A percentile compares a stretch with the other conserved stretches of the same genome.
Evolutionary conservation across 2,113 vertebrate genomes (phyloP).

Genomic region (Mormyrus iriodes): DNA sequence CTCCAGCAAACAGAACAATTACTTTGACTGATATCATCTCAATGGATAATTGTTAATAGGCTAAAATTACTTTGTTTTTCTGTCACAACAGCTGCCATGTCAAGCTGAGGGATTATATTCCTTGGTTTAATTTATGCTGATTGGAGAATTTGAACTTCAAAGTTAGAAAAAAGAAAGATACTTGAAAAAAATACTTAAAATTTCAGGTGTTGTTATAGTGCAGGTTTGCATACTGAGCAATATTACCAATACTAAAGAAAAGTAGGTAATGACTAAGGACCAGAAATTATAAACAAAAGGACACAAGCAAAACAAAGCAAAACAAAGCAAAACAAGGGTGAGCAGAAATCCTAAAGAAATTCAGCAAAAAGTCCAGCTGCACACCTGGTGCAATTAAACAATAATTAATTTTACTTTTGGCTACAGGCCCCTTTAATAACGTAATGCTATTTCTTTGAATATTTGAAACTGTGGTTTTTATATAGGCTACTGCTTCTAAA

Average conservation of each 20-base stretch:
- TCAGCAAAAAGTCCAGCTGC: not conserved
- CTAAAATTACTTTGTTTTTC: slow-evolving; percentile 25
- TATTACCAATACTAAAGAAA: not conserved
- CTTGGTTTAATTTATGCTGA: not conserved
- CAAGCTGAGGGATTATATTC: not conserved
- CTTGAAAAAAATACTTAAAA: not conserved
- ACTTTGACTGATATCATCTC: slow-evolving; percentile 35
- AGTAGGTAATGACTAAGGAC: not conserved
- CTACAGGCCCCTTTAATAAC: not conserved
- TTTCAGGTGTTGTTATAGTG: not conserved
- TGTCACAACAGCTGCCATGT: slow-evolving; percentile 1
- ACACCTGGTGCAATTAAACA: not conserved
- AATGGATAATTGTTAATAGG: slow-evolving; percentile 28
- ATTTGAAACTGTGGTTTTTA: not conserved
- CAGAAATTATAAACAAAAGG: not conserved
- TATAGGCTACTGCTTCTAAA: not conserved
- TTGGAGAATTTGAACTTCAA: slow-evolving; percentile 29
- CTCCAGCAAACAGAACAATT: slow-evolving; percentile 21
- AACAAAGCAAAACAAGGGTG: not conserved
- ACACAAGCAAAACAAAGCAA: not conserved
- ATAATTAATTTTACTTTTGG: not conserved
- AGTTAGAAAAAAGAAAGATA: not conserved
- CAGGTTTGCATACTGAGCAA: not conserved
- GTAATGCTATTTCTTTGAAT: not conserved
- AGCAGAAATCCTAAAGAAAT: not conserved